Conservation (phyloP, 64 coral and sea anemone genomes). For the Acropora tenuis region DNA sequence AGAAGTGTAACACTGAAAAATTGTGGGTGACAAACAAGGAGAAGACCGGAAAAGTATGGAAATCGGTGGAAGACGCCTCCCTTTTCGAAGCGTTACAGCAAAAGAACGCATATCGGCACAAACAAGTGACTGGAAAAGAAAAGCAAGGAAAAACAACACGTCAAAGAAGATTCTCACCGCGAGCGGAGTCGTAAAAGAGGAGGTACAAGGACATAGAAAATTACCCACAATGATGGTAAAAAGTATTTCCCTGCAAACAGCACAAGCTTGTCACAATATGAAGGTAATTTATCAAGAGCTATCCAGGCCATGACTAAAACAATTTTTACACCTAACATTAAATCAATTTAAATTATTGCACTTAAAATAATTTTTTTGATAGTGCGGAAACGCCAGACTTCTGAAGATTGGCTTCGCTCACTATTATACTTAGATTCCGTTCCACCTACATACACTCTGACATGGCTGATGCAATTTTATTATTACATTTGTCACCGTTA, state of each 20-base stretch:
- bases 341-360: too few species aligned
- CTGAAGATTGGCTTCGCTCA: too few species aligned
- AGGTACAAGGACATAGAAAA: background rate
- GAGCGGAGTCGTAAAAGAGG: background rate
- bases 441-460: too few species aligned
- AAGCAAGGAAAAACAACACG: background rate
- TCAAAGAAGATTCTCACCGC: background rate
- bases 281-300: too few species aligned
- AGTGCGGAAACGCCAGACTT: too few species aligned
- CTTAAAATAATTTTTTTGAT: too few species aligned
- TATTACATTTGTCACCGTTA: too few species aligned
- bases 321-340: too few species aligned
- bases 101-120: background rate
- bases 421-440: too few species aligned
- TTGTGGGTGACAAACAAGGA: background rate
- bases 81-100: background rate
- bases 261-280: too few species aligned
- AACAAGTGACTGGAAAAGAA: conserved; percentile 20
- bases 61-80: background rate
- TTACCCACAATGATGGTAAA: background rate
- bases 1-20: background rate
- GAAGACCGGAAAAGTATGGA: background rate
- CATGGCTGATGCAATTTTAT: too few species aligned
- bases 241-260: background rate
- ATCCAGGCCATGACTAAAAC: too few species aligned